A percentile compares a stretch with the other conserved stretches of the same genome.
Conservation (phyloP, 2,888 invertebrate species). For the Muscina levida region DNA sequence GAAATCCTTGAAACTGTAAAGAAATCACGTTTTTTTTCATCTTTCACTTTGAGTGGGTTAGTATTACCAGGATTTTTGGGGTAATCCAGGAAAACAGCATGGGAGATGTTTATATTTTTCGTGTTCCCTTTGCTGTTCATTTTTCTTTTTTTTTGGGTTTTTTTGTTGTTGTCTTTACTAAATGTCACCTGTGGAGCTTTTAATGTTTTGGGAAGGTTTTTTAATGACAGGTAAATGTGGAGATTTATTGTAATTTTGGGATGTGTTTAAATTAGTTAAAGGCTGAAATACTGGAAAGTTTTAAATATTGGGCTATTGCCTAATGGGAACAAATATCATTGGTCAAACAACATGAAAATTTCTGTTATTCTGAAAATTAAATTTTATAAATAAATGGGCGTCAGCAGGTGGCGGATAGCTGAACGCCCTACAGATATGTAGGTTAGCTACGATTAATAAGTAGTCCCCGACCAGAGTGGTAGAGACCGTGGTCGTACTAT, state of each 20-base stretch:
- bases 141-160: not conserved
- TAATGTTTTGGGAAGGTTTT: not conserved
- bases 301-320: too few relatives aligned
- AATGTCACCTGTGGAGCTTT: conserved; percentile 35
- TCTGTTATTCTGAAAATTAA: too few relatives aligned
- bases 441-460: too few relatives aligned
- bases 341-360: too few relatives aligned
- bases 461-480: too few relatives aligned
- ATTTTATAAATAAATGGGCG: too few relatives aligned
- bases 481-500: too few relatives aligned
- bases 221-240: conserved; percentile 2
- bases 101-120: too few relatives aligned
- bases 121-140: not conserved
- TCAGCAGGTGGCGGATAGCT: too few relatives aligned
- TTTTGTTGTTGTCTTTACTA: not conserved
- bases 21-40: conserved; percentile 62
- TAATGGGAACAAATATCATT: too few relatives aligned
- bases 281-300: too few relatives aligned
- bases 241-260: conserved; percentile 20
- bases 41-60: conserved; percentile 3
- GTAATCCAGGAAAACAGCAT: conserved; percentile 14
- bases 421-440: too few relatives aligned
- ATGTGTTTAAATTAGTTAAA: not conserved
- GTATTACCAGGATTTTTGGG: conserved; percentile 58
- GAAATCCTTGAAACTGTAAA: conserved; percentile 55